Base-by-base conservation (phyloP, 2,888 invertebrate genomes). In the Epinotia brunnichana region DNA sequence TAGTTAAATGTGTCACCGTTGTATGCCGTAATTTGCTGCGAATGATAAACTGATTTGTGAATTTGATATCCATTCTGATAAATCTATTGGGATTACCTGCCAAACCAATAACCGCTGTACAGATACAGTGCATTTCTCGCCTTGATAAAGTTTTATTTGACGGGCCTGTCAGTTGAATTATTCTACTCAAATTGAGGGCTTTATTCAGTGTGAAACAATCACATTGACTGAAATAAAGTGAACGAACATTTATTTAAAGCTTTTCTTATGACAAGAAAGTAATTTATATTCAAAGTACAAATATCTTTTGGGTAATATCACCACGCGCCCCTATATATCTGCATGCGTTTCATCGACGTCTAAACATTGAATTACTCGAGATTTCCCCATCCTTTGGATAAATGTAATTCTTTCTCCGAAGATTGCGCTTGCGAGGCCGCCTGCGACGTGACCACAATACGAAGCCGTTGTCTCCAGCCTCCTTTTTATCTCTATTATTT, bases 391-490 rank as follows among this genome's bases (percentile, higher is more conserved):
- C 86, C 87, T 88, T 86, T 88, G 85, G 85, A 89, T 90, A 90
- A 91, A 92, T 90, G 91, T 92, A 91, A 92, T 92, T 91, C 90
- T 90, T 91, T 88, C 84, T 79, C 82, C 83, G 87, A 87, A 90
- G 91, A 92, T 92, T 92, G 90, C 87, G 90, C 88, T 89, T 87
- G 87, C 81, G 83, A 82, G 83, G 85, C 84, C 85, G 87, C 83
- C 70, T 51, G 76, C 81, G 82, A 92, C 92, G 93, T 93, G 92
- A 91, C 87, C 89, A 86, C 87, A 90, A 92, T 93, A 87, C 85
- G 79, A 87, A 88, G 80, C 80, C 79, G 83, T 87, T 88, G 88
- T 90, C 90, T 90, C 81, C 87, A 83, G 86, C 85, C 85, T 87
- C 84, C 85, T 82, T 84, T 85, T 87, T 88, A 84, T 87, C 88